Evolutionary conservation across 2,888 invertebrate genomes (phyloP), one percentile per base, ranked within the genome.

Genomic region (Argynnis bischoffii): DNA sequence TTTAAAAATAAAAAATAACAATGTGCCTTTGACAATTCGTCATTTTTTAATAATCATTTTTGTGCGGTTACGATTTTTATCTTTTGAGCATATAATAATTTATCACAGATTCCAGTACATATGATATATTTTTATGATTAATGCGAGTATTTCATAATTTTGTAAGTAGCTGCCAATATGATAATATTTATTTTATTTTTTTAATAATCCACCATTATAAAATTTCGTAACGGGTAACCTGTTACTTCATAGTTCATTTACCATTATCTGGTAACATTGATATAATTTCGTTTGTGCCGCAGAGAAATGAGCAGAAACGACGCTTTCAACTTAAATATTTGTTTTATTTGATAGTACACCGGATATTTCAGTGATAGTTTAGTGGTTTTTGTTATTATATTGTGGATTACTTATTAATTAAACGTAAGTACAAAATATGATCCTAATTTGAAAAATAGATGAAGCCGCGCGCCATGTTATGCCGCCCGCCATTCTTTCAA

Each of bases 401-500:
- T 78, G 79, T 75, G 82, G 77, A 83, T 79, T 80, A 70, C 74
- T 72, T 73, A 66, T 67, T 67, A 50, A 64, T 68, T 55, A 74
- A 77, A 75, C 70, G 90, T 90, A 71, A 89, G 90, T 89, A 81
- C 65, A 55, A 6, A n/a, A 76, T 72, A 71, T 31, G 48, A 13
- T 50, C 41, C 55, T 57, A 69, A 66, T 69, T 78, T 78, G 69
- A 67, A 48, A 14, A 16, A 16, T 47, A 57, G 50, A 66, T 64
- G 46, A 50, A 67, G 35, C 70, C 72, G 66, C 86, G 85, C 88
- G 87, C 90, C 88, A 88, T 88, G 75, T 75, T 85, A 81, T 80
- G 83, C 84, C 84, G 88, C 90, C 90, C 89, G 90, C 90, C 89
- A 90, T 89, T 83, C 82, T 78, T 81, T 81, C 75, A 77, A 78